These are phyloP conservation scores for Melipona bicolor DNA, from an alignment of 2,888 invertebrate species.

Conservation along the genomic window DNA sequence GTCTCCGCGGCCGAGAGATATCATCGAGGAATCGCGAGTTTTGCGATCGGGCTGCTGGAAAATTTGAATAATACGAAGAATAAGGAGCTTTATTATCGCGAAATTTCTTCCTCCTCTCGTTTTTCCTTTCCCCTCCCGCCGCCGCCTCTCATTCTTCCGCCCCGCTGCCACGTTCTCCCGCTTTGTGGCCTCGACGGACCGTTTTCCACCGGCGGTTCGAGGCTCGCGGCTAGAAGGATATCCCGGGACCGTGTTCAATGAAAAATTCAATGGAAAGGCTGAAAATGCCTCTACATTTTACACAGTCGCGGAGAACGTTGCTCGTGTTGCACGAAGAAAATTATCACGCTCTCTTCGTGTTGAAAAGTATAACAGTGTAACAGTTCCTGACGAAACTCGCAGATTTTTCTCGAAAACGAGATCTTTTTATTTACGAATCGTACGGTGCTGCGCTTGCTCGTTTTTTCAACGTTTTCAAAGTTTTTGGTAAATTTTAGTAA, in stretches of 20 bases:
- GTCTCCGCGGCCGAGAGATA: background rate
- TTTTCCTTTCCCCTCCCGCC: background rate
- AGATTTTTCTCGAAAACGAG: too few relatives aligned
- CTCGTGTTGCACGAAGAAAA: too few relatives aligned
- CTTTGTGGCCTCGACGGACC: background rate
- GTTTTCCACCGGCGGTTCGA: constrained; percentile 25
- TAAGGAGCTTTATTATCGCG: constrained; percentile 52
- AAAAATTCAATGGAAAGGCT: constrained; percentile 44
- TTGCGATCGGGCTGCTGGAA: constrained; percentile 8
- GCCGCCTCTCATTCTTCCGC: background rate
- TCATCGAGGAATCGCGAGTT: constrained; percentile 17
- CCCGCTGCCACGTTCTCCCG: background rate
- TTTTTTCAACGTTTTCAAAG: too few relatives aligned
- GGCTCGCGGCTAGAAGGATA: constrained; percentile 19
- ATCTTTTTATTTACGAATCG: too few relatives aligned
- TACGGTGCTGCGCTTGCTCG: too few relatives aligned
- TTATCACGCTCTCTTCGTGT: too few relatives aligned
- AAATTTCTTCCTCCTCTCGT: background rate
- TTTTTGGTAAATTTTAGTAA: too few relatives aligned
- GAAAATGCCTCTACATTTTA: constrained; percentile 52
- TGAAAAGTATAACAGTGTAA: too few relatives aligned
- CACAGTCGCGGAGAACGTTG: constrained; percentile 15
- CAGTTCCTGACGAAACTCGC: too few relatives aligned
- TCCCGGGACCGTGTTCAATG: constrained; percentile 42
- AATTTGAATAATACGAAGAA: constrained; percentile 47